Conservation (phyloP, 2,888 invertebrate species). For the Apeira syringaria region DNA sequence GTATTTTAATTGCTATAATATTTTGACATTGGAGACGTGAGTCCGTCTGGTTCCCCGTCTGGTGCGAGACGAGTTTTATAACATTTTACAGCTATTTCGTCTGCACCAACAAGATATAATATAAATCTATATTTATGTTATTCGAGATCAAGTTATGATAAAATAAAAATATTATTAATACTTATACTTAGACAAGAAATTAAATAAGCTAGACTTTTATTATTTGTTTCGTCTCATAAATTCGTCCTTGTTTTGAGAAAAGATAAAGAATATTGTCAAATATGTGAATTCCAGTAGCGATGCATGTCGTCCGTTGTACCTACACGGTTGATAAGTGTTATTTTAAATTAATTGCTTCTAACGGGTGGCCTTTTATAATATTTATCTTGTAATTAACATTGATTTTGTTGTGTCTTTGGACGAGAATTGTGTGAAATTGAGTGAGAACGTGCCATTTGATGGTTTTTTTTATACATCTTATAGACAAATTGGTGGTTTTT, state of each 20-base stretch:
- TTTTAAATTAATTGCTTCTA: conserved; percentile 4
- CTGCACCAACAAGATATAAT: conserved; percentile 13
- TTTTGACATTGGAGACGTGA: conserved; percentile 1
- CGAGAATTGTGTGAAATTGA: conserved; percentile 10
- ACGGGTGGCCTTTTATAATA: conserved; percentile 13
- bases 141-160: conserved; percentile 9
- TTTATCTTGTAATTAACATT: conserved; percentile 12
- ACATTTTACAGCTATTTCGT: conserved; percentile 17
- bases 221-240: conserved; percentile 6
- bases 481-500: too few relatives aligned
- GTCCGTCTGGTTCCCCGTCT: conserved; percentile 10
- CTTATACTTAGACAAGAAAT: background rate
- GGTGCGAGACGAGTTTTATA: conserved; percentile 5
- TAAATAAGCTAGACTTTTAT: background rate
- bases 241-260: conserved; percentile 1
- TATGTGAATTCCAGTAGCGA: conserved; percentile 16
- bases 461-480: background rate
- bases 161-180: background rate
- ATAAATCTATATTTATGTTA: conserved; percentile 9
- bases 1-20: conserved; percentile 12
- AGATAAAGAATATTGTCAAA: background rate
- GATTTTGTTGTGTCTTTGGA: conserved; percentile 1
- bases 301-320: conserved; percentile 3
- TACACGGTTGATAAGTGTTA: conserved; percentile 4
- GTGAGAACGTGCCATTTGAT: background rate